Conservation (phyloP, 1,140 invertebrate species). For the Meloidogyne exigua region DNA sequence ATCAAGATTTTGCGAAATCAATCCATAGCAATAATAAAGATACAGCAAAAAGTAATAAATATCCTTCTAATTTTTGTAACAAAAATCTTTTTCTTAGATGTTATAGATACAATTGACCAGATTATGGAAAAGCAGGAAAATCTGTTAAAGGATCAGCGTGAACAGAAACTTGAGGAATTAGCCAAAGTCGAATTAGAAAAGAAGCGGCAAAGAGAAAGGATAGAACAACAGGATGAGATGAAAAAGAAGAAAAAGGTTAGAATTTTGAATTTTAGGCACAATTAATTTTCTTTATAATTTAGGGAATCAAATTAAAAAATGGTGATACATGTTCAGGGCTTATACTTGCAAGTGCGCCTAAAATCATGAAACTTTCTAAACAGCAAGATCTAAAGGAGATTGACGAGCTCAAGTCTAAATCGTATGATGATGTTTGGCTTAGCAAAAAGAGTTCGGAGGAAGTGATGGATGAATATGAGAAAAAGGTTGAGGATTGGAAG, state of each 20-base stretch:
- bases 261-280: background rate
- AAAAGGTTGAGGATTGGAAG: background rate
- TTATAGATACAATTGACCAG: background rate
- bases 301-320: background rate
- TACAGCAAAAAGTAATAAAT: background rate
- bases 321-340: background rate
- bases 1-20: background rate
- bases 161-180: background rate
- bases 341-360: background rate
- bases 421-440: background rate
- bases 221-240: constrained; percentile 11
- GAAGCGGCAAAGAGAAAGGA: background rate
- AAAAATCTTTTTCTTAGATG: background rate
- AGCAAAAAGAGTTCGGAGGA: background rate
- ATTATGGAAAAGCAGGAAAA: background rate
- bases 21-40: background rate
- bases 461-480: background rate
- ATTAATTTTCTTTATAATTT: background rate
- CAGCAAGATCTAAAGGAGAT: background rate
- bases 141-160: background rate
- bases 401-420: background rate
- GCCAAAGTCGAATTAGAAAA: background rate
- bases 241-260: constrained; percentile 13
- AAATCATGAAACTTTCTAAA: background rate
- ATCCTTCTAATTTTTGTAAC: background rate